These are phyloP conservation scores for Malurus cyaneus DNA, from an alignment of 2,113 vertebrate species.

Conservation along the genomic window DNA sequence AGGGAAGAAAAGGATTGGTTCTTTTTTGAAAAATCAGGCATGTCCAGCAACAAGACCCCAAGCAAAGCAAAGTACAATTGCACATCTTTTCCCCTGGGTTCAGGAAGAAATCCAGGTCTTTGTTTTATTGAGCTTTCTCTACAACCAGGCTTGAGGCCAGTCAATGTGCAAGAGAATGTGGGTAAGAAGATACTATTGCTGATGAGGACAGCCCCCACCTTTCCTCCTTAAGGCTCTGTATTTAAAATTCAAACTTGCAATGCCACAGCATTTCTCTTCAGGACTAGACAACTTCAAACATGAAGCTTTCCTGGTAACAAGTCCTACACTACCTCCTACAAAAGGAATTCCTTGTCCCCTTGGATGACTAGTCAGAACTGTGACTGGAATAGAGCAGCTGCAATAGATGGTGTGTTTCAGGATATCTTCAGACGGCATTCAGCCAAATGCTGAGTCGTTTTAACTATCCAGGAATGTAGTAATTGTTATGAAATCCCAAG, in stretches of 20 bases:
- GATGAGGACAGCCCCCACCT: constrained; percentile 2
- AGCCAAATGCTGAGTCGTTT: constrained; percentile 45
- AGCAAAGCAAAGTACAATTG: background rate
- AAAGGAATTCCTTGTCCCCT: constrained; percentile 54
- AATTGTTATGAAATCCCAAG: constrained; percentile 36
- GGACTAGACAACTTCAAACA: constrained; percentile 3
- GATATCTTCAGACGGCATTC: constrained; percentile 41
- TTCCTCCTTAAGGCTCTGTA: constrained; percentile 2
- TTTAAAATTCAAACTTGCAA: constrained; percentile 35
- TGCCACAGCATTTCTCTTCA: background rate
- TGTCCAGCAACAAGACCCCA: background rate
- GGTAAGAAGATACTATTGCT: background rate
- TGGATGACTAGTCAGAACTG: constrained; percentile 46
- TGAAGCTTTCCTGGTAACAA: constrained; percentile 38
- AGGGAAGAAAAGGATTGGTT: background rate
- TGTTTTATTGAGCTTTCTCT: background rate
- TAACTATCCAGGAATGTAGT: constrained; percentile 29
- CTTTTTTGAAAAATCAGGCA: background rate
- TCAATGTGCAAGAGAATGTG: background rate
- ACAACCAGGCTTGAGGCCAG: background rate
- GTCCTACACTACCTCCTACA: constrained; percentile 48
- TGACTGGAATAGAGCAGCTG: constrained; percentile 61
- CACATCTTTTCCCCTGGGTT: background rate
- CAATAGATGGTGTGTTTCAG: constrained; percentile 38
- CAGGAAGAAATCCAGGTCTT: background rate